Percentiles rank a stretch among this genome's conserved stretches.
phyloP scores from a whole-genome alignment of 1,140 invertebrate species.

The Caligus rogercresseyi region DNA sequence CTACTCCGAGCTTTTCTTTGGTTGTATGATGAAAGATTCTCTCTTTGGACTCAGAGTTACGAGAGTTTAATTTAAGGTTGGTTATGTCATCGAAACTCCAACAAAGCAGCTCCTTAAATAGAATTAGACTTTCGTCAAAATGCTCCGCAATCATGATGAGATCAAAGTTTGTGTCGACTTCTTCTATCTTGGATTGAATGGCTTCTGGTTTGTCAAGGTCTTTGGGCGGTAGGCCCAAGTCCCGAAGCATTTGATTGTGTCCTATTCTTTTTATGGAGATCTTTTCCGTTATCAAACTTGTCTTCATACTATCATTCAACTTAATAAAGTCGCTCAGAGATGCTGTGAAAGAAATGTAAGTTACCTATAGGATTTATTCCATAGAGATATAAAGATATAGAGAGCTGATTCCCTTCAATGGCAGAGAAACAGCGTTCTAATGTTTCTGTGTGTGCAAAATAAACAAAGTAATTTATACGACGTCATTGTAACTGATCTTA shows the following conservation, averaged over 20 bases:
- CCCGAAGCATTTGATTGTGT: conserved; percentile 27
- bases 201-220: conserved; percentile 12
- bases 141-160: conserved; percentile 36
- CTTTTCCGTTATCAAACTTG: background rate
- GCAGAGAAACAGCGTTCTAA: too few species aligned
- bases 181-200: conserved; percentile 23
- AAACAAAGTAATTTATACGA: too few species aligned
- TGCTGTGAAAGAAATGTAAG: background rate
- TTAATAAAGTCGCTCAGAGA: background rate
- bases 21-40: too few species aligned
- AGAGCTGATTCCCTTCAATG: too few species aligned
- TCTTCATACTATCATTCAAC: background rate
- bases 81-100: conserved; percentile 34
- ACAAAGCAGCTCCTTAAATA: conserved; percentile 33
- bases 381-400: too few species aligned
- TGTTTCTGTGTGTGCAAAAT: too few species aligned
- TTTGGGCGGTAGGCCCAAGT: conserved; percentile 23
- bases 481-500: too few species aligned
- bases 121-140: conserved; percentile 36
- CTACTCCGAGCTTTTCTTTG: too few species aligned
- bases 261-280: conserved; percentile 22
- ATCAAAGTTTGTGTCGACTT: conserved; percentile 32
- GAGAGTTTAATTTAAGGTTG: conserved; percentile 29
- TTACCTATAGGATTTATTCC: background rate
- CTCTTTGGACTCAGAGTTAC: too few species aligned